A percentile compares a stretch with the other conserved stretches of the same genome.
Conservation (phyloP, 2,113 vertebrate genomes). For the Petrocephalus microphthalmus region DNA sequence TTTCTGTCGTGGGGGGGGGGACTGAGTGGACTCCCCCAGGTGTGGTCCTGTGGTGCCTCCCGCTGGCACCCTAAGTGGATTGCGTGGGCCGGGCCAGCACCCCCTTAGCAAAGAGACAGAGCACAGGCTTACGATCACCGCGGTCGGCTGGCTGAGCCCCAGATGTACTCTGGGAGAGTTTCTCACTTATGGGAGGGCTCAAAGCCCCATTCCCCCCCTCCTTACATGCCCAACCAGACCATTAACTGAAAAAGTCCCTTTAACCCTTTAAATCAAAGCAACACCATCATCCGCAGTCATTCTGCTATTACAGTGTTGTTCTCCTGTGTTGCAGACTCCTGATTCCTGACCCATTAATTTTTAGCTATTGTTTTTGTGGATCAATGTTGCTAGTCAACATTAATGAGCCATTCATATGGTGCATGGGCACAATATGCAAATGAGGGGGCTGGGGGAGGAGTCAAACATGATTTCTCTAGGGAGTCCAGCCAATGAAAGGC, state of each 20-base stretch:
- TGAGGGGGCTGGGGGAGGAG: neutral
- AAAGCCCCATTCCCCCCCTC: neutral
- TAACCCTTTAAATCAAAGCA: neutral
- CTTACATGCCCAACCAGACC: neutral
- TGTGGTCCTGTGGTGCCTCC: neutral
- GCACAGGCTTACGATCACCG: neutral
- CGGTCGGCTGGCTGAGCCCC: neutral
- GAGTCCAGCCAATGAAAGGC: neutral
- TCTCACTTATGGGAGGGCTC: neutral
- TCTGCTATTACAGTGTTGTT: neutral
- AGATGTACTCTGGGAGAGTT: neutral
- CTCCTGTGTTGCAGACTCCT: neutral
- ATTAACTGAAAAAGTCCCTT: neutral
- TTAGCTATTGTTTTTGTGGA: slow-evolving; percentile 11
- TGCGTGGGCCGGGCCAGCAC: neutral
- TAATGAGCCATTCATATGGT: neutral
- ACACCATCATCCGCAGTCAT: neutral
- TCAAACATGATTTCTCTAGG: neutral
- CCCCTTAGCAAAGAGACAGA: neutral
- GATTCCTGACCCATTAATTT: neutral
- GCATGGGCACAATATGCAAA: neutral
- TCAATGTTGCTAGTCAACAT: neutral
- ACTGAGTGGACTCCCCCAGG: slow-evolving; percentile 2
- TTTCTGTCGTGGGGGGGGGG: neutral
- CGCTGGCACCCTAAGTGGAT: neutral